Conservation (phyloP, 2,113 vertebrate genomes). For the Myotis yumanensis region DNA sequence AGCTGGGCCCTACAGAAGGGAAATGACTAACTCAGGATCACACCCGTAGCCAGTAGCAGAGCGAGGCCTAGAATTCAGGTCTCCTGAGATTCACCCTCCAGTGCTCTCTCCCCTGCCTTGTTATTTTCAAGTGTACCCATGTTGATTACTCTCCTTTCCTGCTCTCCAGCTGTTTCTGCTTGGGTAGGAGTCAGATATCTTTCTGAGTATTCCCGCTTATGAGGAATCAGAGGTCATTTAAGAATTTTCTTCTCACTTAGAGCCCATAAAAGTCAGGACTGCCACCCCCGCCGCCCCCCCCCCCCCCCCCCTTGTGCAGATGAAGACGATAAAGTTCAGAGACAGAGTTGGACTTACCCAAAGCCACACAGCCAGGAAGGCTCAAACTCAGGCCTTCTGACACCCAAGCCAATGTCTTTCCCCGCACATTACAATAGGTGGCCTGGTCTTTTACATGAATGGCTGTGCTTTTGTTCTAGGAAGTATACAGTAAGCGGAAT, state of each 20-base stretch:
- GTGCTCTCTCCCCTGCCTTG: not conserved
- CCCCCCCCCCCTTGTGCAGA: no score
- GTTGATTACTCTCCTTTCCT: not conserved
- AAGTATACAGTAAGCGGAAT: constrained; percentile 3
- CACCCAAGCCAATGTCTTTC: not conserved
- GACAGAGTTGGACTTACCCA: not conserved
- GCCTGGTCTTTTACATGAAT: not conserved
- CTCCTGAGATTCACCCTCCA: not conserved
- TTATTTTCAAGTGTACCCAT: not conserved
- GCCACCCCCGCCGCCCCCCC: no score
- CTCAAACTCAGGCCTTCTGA: not conserved
- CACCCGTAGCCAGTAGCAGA: not conserved
- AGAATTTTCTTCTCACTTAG: not conserved
- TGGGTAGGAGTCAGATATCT: not conserved
- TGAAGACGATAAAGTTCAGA: not conserved
- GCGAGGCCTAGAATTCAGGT: not conserved
- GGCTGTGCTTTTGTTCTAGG: not conserved
- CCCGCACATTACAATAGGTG: not conserved
- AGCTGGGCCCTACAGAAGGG: not conserved
- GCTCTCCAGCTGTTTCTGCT: not conserved
- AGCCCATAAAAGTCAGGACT: not conserved
- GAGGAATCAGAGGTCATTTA: constrained; percentile 4
- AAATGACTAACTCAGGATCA: not conserved
- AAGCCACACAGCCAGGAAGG: not conserved
- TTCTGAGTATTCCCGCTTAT: not conserved